These are phyloP conservation scores for Lapara coniferarum DNA, from an alignment of 2,888 invertebrate species.

Conservation along the genomic window DNA sequence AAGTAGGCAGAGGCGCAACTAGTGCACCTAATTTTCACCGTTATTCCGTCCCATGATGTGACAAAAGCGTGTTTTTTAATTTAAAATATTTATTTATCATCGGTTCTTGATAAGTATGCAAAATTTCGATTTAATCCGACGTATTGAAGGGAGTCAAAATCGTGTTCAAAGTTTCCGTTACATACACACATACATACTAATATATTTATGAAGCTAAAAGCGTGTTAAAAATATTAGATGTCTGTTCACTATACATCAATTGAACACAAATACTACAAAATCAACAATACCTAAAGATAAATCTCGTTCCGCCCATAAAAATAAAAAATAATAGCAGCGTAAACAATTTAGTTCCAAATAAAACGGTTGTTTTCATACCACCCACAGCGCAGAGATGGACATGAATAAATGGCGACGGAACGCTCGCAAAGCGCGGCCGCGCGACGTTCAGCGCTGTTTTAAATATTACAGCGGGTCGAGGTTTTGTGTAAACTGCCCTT, in stretches of 20 bases:
- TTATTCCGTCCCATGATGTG: too few relatives aligned
- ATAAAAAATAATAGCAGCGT: not conserved
- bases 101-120: too few relatives aligned
- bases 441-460: slow-evolving; percentile 48
- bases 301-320: not conserved
- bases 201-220: too few relatives aligned
- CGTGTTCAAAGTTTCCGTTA: too few relatives aligned
- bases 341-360: slow-evolving; percentile 3
- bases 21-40: too few relatives aligned
- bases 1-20: too few relatives aligned
- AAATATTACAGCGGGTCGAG: slow-evolving; percentile 55
- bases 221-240: too few relatives aligned
- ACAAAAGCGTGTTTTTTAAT: too few relatives aligned
- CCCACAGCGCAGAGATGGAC: slow-evolving; percentile 2
- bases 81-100: too few relatives aligned
- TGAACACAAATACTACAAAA: not conserved
- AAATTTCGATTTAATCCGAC: too few relatives aligned
- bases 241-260: not conserved
- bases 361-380: slow-evolving; percentile 6
- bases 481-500: slow-evolving; percentile 49
- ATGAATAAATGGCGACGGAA: slow-evolving; percentile 26
- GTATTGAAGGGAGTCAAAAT: too few relatives aligned
- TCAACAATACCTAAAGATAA: not conserved
- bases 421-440: slow-evolving; percentile 29
- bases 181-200: too few relatives aligned